A percentile compares a stretch with the other conserved stretches of the same genome.
These are phyloP conservation scores for Cephonodes hylas DNA, from an alignment of 2,888 invertebrate species.

Conservation along the genomic window DNA sequence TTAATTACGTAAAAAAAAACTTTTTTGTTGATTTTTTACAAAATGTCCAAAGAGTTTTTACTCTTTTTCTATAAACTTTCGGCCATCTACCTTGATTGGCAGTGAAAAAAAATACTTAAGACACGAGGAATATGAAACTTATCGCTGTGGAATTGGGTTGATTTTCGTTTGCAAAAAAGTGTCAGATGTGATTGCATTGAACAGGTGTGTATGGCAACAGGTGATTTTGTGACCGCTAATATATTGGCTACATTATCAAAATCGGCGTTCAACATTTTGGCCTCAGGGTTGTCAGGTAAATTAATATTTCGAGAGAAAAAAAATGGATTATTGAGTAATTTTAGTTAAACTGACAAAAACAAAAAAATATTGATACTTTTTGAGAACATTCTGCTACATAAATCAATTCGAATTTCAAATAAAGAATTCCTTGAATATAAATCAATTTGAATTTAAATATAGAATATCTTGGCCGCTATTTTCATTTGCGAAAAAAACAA, in stretches of 20 bases:
- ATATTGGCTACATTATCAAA: constrained; percentile 70
- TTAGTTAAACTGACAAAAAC: too few species aligned
- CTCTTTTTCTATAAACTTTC: constrained; percentile 52
- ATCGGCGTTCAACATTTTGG: constrained; percentile 66
- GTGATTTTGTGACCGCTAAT: constrained; percentile 76
- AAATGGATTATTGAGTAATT: too few species aligned
- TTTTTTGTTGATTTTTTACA: constrained; percentile 42
- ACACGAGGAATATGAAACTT: constrained; percentile 24
- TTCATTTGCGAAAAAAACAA: too few species aligned
- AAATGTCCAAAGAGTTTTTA: constrained; percentile 48
- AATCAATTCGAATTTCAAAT: too few species aligned
- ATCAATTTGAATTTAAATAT: too few species aligned
- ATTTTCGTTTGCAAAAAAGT: constrained; percentile 29
- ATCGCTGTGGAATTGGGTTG: constrained; percentile 23
- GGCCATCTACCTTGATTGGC: constrained; percentile 43
- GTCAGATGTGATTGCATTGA: constrained; percentile 76
- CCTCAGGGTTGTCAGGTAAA: constrained; percentile 35
- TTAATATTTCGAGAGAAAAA: constrained; percentile 28
- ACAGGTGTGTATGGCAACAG: constrained; percentile 75
- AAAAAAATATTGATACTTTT: too few species aligned
- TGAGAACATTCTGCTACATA: too few species aligned
- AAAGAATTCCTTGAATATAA: too few species aligned
- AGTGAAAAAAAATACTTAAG: constrained; percentile 30
- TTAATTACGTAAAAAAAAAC: constrained; percentile 14
- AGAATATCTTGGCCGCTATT: too few species aligned